Evolutionary conservation across 2,888 invertebrate genomes (phyloP).

Genomic region (Blastobasis adustella): DNA sequence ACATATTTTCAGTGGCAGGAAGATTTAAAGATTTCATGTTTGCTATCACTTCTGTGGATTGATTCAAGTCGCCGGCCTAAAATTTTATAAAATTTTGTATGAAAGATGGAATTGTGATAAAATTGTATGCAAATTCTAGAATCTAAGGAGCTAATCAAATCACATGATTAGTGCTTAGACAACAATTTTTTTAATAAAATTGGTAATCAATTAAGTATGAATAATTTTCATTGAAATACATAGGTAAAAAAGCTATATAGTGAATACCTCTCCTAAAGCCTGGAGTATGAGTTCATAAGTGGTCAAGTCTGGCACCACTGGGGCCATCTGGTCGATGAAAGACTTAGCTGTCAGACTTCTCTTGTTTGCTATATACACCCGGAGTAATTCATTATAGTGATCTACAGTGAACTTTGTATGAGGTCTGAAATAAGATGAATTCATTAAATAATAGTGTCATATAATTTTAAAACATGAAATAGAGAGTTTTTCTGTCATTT

Average conservation of each 20-base stretch:
- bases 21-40: conserved; percentile 74
- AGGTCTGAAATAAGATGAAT: conserved; percentile 24
- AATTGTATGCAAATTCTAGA: no score
- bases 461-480: no score
- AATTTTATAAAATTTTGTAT: not conserved
- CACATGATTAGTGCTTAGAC: no score
- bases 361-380: conserved; percentile 75
- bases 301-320: conserved; percentile 56
- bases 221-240: no score
- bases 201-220: no score
- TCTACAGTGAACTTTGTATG: conserved; percentile 56
- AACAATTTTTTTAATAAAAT: no score
- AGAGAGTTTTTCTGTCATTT: no score
- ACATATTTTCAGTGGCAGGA: conserved; percentile 72
- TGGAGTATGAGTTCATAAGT: conserved; percentile 75
- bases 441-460: not conserved
- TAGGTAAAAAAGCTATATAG: not conserved
- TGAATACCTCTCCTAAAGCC: conserved; percentile 67
- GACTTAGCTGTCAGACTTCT: conserved; percentile 48
- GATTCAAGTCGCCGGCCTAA: conserved; percentile 72
- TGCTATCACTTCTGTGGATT: conserved; percentile 72
- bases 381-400: conserved; percentile 73
- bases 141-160: no score
- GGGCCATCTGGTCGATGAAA: conserved; percentile 64
- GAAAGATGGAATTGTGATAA: no score